Conservation (phyloP, 2,888 invertebrate genomes). For the Chrysopilus asiliformis region DNA sequence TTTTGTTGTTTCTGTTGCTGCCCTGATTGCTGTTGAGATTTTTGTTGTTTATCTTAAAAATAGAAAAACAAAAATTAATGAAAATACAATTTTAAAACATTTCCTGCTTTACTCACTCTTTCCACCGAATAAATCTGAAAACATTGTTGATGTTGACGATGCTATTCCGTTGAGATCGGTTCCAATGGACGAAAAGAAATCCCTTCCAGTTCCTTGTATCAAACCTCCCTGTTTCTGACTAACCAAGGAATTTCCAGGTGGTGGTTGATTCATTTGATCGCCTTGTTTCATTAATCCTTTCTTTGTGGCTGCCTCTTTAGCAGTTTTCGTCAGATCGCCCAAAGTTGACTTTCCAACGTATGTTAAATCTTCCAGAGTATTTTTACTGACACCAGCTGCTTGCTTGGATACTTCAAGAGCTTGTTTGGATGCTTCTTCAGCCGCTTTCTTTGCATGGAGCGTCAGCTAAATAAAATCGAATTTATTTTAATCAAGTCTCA, state of each 20-base stretch:
- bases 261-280: slow-evolving; percentile 16
- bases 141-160: slow-evolving; percentile 84
- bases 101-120: slow-evolving; percentile 39
- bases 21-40: slow-evolving; percentile 23
- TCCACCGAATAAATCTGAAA: slow-evolving; percentile 83
- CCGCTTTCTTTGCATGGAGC: slow-evolving; percentile 75
- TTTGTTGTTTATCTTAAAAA: slow-evolving; percentile 16
- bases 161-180: slow-evolving; percentile 87
- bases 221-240: slow-evolving; percentile 27
- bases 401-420: slow-evolving; percentile 78
- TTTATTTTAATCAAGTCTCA: too few relatives aligned
- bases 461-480: slow-evolving; percentile 57
- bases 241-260: slow-evolving; percentile 26
- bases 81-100: not conserved
- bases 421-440: slow-evolving; percentile 73
- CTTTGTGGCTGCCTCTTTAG: slow-evolving; percentile 75
- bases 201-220: slow-evolving; percentile 54
- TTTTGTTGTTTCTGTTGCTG: slow-evolving; percentile 27
- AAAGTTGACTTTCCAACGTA: slow-evolving; percentile 83
- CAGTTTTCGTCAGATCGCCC: slow-evolving; percentile 81
- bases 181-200: slow-evolving; percentile 83
- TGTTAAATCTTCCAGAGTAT: slow-evolving; percentile 75
- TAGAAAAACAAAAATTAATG: not conserved
- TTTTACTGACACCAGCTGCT: slow-evolving; percentile 76
- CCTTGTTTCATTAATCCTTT: slow-evolving; percentile 67